Evolutionary conservation across 2,797 vertebrate species (phyloP).

Genomic region (Zalophus californianus): DNA sequence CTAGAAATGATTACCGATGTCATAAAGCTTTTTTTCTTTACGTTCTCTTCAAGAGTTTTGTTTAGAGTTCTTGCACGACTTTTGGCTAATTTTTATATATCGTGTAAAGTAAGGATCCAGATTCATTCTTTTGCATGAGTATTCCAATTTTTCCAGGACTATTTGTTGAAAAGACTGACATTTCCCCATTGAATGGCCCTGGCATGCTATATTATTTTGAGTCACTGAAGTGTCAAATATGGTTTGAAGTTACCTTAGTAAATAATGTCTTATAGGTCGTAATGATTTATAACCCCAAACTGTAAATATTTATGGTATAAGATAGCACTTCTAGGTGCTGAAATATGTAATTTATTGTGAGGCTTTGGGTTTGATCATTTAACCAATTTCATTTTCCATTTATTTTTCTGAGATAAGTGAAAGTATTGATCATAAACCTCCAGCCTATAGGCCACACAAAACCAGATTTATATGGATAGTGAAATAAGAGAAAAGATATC

Average conservation of each 20-base stretch:
- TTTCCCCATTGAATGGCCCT: background rate
- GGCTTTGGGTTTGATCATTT: background rate
- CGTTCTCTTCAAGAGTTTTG: background rate
- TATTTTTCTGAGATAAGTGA: conserved; percentile 23
- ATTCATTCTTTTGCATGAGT: background rate
- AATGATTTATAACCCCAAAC: background rate
- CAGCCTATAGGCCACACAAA: background rate
- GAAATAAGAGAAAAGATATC: background rate
- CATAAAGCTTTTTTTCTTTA: background rate
- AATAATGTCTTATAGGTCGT: background rate
- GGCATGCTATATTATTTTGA: background rate
- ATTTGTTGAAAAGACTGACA: background rate
- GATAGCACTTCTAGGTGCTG: background rate
- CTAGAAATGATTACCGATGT: background rate
- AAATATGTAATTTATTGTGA: background rate
- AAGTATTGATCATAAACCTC: background rate
- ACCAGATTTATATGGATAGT: background rate
- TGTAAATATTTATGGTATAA: background rate
- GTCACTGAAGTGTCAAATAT: background rate
- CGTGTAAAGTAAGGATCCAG: background rate
- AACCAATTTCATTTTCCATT: background rate
- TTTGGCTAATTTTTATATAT: background rate
- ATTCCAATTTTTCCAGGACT: background rate
- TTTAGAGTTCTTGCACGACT: background rate
- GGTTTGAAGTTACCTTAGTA: background rate